Base-by-base conservation (phyloP, 2,797 vertebrate species). In the Ficedula albicollis region DNA sequence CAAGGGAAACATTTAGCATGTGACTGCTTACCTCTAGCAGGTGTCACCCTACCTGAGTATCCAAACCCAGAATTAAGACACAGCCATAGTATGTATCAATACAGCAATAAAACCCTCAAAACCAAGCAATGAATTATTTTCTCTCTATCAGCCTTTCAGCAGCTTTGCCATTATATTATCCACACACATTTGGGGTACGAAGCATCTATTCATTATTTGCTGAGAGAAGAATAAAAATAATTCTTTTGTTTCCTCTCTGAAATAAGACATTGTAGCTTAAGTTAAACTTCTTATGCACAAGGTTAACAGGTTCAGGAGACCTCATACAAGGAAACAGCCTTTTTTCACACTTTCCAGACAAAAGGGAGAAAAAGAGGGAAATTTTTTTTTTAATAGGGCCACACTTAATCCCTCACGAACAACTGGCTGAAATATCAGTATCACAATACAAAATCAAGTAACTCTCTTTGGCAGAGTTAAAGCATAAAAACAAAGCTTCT, bases 361-460 rank as follows among this genome's bases (percentile, higher is more conserved):
- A 19, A 44, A 72, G 2, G 5, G 5, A 3, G 3, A 62, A 56
- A 13, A 64, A 39, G 5, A 39, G 2, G 2, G 2, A 9, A 32
- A 4, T 29, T 5, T 3, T 10, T 54, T 23, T 22, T 79, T 29
- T 27, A 58, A 34, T 16, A 69, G 5, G 17, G 29, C 5, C 26
- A 52, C 5, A 14, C 9, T 54, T 73, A 62, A 4, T 69, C 19
- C 39, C 14, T 75, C 8, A 30, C 12, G 63, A 69, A 21, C 17
- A 69, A 44, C 22, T 15, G 1, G 2, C 34, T 74, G 8, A 54
- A 91, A 64, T 36, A 32, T 6, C 30, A 55, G 2, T 29, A 44
- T 9, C 51, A 44, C 44, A 49, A 3, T 1, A 60, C 29, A 63
- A 41, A 56, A 62, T 4, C 2, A 36, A 77, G 2, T 2, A 41